Evolutionary conservation across 2,797 vertebrate species (phyloP).

Genomic region (Tangara arthus): DNA sequence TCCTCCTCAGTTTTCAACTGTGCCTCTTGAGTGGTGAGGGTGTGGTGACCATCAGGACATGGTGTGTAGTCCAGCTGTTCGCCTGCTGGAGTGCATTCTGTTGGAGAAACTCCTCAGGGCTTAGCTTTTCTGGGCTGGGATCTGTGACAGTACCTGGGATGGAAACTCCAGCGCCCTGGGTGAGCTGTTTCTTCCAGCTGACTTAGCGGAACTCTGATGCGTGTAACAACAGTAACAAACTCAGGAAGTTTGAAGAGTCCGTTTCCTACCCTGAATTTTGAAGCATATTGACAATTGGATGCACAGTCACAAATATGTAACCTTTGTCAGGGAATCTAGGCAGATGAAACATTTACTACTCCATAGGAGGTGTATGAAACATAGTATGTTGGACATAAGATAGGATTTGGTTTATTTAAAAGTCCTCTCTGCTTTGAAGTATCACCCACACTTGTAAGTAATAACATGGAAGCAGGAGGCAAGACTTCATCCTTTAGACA

Average conservation of each 20-base stretch:
- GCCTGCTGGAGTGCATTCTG: rapidly evolving
- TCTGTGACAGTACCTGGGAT: background rate
- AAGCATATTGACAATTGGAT: background rate
- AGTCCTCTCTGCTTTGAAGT: background rate
- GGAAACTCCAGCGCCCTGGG: background rate
- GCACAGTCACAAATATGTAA: rapidly evolving
- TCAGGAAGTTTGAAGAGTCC: background rate
- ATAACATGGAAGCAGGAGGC: background rate
- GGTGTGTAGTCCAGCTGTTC: background rate
- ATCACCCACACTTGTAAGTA: background rate
- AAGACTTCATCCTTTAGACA: background rate
- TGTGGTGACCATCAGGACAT: background rate
- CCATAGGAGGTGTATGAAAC: background rate
- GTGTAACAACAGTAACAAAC: background rate
- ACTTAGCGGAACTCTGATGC: background rate
- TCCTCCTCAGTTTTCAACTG: background rate
- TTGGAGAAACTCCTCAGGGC: background rate
- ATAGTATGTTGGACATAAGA: background rate
- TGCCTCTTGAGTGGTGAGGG: background rate
- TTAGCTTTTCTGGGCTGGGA: background rate
- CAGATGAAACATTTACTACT: background rate
- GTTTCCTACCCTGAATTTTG: background rate
- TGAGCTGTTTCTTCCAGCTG: background rate
- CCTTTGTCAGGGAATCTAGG: background rate
- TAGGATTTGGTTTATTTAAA: background rate